A percentile compares a stretch with the other conserved stretches of the same genome.
These are phyloP conservation scores for Drosophila sulfurigaster DNA, from an alignment of 1,140 invertebrate genomes.

Conservation along the genomic window DNA sequence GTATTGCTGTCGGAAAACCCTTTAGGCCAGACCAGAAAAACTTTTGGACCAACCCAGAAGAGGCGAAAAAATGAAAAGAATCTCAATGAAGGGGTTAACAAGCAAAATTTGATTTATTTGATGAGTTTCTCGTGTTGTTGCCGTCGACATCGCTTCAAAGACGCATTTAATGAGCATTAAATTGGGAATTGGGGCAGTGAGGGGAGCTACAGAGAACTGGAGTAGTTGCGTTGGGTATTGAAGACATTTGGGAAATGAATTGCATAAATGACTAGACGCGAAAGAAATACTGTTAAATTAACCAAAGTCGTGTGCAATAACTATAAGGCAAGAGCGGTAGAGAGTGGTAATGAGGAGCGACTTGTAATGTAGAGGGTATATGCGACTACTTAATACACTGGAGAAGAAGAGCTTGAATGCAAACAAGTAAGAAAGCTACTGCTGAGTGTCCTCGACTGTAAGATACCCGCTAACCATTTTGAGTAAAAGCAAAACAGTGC, in stretches of 20 bases:
- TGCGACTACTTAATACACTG: not conserved
- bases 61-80: slow-evolving; percentile 56
- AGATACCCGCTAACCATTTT: no score
- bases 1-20: slow-evolving; percentile 45
- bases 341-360: not conserved
- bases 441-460: no score
- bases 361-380: not conserved
- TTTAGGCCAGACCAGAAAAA: slow-evolving; percentile 67
- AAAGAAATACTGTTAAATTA: slow-evolving; percentile 21
- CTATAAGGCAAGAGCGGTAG: slow-evolving; percentile 1
- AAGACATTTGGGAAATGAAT: slow-evolving; percentile 46
- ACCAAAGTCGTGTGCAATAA: slow-evolving; percentile 16
- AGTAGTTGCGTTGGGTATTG: slow-evolving; percentile 4
- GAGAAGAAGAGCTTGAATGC: no score
- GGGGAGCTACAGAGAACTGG: slow-evolving; percentile 30
- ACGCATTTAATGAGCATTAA: slow-evolving; percentile 77
- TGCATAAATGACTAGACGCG: slow-evolving; percentile 33
- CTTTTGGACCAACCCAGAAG: slow-evolving; percentile 28
- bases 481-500: no score
- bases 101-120: slow-evolving; percentile 83
- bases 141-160: slow-evolving; percentile 34
- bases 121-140: slow-evolving; percentile 70
- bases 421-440: no score
- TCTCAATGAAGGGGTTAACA: slow-evolving; percentile 80
- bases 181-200: slow-evolving; percentile 35